These are phyloP conservation scores for Leuciscus idus DNA, from an alignment of 2,113 vertebrate species.

Conservation along the genomic window DNA sequence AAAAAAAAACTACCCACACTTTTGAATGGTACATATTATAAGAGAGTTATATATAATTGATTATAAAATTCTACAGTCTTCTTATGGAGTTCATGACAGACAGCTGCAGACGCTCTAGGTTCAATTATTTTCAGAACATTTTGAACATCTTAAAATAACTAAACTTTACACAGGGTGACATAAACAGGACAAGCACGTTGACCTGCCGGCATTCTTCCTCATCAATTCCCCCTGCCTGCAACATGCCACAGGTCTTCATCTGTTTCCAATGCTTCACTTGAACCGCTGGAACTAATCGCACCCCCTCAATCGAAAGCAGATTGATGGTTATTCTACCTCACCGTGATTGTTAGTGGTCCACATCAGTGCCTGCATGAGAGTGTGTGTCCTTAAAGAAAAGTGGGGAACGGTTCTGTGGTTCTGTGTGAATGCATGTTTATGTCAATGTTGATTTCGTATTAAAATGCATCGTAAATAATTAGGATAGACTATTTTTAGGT, in stretches of 20 bases:
- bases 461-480: neutral
- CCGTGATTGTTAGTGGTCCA: slow-evolving; percentile 47
- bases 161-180: slow-evolving; percentile 51
- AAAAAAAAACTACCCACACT: neutral
- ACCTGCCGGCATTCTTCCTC: slow-evolving; percentile 49
- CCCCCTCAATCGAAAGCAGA: slow-evolving; percentile 68
- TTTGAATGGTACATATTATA: neutral
- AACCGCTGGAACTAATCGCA: slow-evolving; percentile 74
- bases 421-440: slow-evolving; percentile 19
- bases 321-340: slow-evolving; percentile 67
- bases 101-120: slow-evolving; percentile 51
- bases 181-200: slow-evolving; percentile 50
- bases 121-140: slow-evolving; percentile 51
- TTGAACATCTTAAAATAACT: slow-evolving; percentile 59
- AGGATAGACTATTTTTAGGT: no score
- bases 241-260: slow-evolving; percentile 65
- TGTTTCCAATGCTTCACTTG: slow-evolving; percentile 75
- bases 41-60: neutral
- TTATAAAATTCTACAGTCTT: neutral
- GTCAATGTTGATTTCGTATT: neutral
- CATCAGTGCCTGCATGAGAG: slow-evolving; percentile 37
- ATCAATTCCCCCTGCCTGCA: slow-evolving; percentile 53
- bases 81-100: neutral
- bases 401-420: slow-evolving; percentile 1
- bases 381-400: slow-evolving; percentile 1